phyloP scores from a whole-genome alignment of 1,140 invertebrate species.

The Drosophila aff. region DNA sequence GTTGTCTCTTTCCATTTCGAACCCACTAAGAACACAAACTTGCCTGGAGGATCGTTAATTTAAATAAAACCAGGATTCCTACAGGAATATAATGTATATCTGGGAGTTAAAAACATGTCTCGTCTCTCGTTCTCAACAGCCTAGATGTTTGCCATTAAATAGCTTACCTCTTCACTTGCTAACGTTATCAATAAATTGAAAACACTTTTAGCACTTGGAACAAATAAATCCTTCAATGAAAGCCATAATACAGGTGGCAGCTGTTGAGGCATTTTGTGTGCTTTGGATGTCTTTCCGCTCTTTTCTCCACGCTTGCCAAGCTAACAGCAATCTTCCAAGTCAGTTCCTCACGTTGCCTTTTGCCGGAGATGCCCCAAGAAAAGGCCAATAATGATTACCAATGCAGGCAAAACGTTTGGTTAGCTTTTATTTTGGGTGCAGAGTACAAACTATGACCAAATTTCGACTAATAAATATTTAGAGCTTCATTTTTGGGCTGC shows the following conservation, averaged over 20 bases:
- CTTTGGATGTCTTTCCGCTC: not conserved
- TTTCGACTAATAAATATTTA: conserved; percentile 38
- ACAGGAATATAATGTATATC: not conserved
- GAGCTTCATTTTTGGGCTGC: conserved; percentile 27
- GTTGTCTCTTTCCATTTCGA: conserved; percentile 6
- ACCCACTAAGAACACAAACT: not conserved
- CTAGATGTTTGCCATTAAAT: not conserved
- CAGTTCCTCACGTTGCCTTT: not conserved
- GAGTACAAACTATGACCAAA: conserved; percentile 44
- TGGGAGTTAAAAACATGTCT: not conserved
- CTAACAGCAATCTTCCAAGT: not conserved
- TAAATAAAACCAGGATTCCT: too few species aligned
- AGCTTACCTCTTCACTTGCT: not conserved
- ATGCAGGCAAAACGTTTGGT: conserved; percentile 35
- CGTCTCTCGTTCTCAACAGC: not conserved
- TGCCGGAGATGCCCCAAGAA: not conserved
- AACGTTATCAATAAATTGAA: not conserved
- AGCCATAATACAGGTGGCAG: not conserved
- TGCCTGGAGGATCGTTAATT: not conserved
- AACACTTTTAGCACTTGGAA: not conserved
- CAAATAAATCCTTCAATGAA: not conserved
- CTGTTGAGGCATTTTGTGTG: not conserved
- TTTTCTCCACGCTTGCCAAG: not conserved
- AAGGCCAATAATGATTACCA: not conserved
- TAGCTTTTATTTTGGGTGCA: conserved; percentile 49